phyloP scores from a whole-genome alignment of 1,140 invertebrate genomes.

The Homarus americanus region DNA sequence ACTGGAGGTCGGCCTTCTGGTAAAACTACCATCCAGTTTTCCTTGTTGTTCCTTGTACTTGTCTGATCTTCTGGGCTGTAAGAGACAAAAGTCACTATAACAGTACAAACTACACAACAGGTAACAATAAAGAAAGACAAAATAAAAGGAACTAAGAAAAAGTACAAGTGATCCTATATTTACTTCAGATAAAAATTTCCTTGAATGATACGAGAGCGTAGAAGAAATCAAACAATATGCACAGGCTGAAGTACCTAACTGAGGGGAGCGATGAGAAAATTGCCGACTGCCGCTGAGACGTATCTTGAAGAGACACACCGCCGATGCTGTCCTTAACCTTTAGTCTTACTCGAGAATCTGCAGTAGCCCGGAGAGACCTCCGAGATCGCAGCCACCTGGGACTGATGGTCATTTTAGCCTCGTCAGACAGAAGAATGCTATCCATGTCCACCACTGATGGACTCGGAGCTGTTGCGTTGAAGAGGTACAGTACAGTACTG shows the following conservation, averaged over 20 bases:
- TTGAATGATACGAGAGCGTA: too few relatives aligned
- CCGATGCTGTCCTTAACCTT: conserved; percentile 74
- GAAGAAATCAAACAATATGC: not conserved
- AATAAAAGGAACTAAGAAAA: not conserved
- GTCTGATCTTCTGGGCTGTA: conserved; percentile 48
- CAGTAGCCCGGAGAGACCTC: conserved; percentile 32
- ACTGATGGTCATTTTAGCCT: conserved; percentile 34
- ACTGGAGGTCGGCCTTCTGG: conserved; percentile 17
- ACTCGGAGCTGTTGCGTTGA: conserved; percentile 28
- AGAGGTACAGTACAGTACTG: not conserved
- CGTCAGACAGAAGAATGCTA: conserved; percentile 33
- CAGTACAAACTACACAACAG: not conserved
- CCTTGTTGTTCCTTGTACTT: conserved; percentile 26
- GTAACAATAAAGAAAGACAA: not conserved
- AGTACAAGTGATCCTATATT: not conserved
- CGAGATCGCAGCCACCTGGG: conserved; percentile 51
- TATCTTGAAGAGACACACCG: conserved; percentile 72
- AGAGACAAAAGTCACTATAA: not conserved
- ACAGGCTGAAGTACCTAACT: not conserved
- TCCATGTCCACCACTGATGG: conserved; percentile 37
- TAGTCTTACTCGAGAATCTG: conserved; percentile 53
- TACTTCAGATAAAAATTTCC: too few relatives aligned
- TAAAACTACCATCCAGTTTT: conserved; percentile 55
- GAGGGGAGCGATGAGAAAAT: conserved; percentile 8
- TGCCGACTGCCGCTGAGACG: conserved; percentile 56